These are phyloP conservation scores for Melanotaenia duboulayi DNA, from an alignment of 2,113 vertebrate species.

Conservation along the genomic window DNA sequence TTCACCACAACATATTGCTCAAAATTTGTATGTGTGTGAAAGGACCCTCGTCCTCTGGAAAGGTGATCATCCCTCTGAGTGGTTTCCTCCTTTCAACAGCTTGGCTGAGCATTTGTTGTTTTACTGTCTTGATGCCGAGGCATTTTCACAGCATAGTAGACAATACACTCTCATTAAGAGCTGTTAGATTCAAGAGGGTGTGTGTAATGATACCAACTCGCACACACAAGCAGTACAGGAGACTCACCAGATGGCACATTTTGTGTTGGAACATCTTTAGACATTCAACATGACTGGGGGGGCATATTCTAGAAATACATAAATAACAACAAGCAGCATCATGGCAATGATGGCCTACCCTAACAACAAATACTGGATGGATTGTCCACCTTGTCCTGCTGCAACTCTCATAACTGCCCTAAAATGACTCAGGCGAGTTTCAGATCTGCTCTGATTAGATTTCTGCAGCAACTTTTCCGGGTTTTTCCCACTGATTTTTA, in stretches of 20 bases:
- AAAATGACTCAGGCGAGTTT: no score
- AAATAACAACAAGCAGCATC: constrained; percentile 22
- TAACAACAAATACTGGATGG: neutral
- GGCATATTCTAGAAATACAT: constrained; percentile 3
- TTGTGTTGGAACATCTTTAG: constrained; percentile 15
- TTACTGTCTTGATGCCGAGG: constrained; percentile 18
- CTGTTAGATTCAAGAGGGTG: constrained; percentile 18
- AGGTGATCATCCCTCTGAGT: constrained; percentile 7
- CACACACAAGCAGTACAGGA: neutral
- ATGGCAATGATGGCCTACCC: neutral
- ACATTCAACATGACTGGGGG: neutral
- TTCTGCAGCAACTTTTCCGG: no score
- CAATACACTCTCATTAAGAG: constrained; percentile 33
- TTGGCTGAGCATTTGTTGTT: constrained; percentile 60
- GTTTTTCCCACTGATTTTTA: no score
- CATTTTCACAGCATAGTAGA: constrained; percentile 27
- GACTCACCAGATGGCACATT: constrained; percentile 12
- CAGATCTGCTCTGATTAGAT: no score
- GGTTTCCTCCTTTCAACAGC: constrained; percentile 38
- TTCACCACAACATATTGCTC: constrained; percentile 15
- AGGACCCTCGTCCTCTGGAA: constrained; percentile 20
- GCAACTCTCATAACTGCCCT: no score
- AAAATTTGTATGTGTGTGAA: rapidly evolving
- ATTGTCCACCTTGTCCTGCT: no score
- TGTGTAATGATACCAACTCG: constrained; percentile 12